These are phyloP conservation scores for Pagetopsis macropterus DNA, from an alignment of 2,797 vertebrate genomes.

Conservation along the genomic window DNA sequence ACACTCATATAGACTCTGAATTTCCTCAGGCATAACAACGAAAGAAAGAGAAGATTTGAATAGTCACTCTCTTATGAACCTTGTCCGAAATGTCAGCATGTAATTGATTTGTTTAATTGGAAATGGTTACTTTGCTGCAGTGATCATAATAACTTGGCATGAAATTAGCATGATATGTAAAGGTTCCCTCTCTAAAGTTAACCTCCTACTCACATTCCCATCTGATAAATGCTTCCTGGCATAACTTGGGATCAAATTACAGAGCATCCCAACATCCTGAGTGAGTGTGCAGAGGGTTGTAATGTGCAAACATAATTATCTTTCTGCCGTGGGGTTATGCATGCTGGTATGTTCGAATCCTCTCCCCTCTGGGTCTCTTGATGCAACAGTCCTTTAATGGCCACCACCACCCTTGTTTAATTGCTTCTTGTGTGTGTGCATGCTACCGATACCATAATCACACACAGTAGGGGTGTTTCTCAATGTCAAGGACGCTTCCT, in stretches of 20 bases:
- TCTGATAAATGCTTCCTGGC: slow-evolving; percentile 8
- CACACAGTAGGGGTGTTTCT: neutral
- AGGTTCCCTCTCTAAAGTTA: neutral
- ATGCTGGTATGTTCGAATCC: slow-evolving; percentile 11
- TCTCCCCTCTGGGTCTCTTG: slow-evolving; percentile 8
- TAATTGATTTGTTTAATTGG: slow-evolving; percentile 36
- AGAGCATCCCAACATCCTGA: slow-evolving; percentile 3
- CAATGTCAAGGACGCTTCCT: too few species aligned
- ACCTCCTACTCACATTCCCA: neutral
- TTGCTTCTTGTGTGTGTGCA: slow-evolving; percentile 38
- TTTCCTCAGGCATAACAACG: slow-evolving; percentile 1
- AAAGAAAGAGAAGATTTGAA: neutral
- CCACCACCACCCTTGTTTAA: slow-evolving; percentile 36
- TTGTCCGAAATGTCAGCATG: slow-evolving; percentile 4
- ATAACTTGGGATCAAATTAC: slow-evolving; percentile 22
- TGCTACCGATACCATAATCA: neutral
- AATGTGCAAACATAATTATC: slow-evolving; percentile 27
- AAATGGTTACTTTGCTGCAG: neutral
- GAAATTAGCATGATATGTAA: neutral
- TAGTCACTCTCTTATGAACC: slow-evolving; percentile 31
- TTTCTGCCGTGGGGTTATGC: neutral
- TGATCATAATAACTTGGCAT: neutral
- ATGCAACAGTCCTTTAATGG: slow-evolving; percentile 34
- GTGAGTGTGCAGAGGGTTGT: neutral
- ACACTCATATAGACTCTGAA: neutral